phyloP scores from a whole-genome alignment of 2,888 invertebrate species.

The Eretmocerus hayati region DNA sequence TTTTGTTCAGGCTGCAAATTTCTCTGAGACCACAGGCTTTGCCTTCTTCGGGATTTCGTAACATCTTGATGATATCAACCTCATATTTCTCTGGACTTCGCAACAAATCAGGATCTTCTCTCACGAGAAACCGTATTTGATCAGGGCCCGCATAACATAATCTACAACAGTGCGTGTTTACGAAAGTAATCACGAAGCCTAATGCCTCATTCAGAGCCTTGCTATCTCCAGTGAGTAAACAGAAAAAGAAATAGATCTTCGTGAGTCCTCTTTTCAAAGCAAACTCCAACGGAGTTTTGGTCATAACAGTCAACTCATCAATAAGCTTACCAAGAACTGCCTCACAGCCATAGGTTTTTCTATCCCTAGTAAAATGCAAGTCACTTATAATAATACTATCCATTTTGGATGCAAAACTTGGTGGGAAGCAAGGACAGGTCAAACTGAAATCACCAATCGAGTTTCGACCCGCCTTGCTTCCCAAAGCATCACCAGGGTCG shows the following conservation, averaged over 20 bases:
- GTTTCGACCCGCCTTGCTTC: background rate
- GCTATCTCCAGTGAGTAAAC: background rate
- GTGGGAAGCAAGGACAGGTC: background rate
- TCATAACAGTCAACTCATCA: background rate
- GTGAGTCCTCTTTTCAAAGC: background rate
- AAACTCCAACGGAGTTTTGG: background rate
- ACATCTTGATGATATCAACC: background rate
- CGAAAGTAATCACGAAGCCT: background rate
- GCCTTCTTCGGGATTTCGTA: too few relatives aligned
- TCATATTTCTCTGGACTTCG: background rate
- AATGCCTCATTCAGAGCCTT: background rate
- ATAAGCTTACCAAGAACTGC: background rate
- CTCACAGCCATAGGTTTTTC: background rate
- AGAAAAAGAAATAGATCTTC: background rate
- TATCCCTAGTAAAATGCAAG: background rate
- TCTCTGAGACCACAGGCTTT: background rate
- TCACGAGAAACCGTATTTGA: background rate
- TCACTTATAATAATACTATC: background rate
- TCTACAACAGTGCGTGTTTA: background rate
- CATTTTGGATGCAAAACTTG: background rate
- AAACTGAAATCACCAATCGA: background rate
- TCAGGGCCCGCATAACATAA: background rate
- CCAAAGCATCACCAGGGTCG: background rate
- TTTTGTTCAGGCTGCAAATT: background rate
- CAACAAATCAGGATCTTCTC: background rate